Conservation (phyloP, 2,888 invertebrate species). For the Corythucha ciliata region DNA sequence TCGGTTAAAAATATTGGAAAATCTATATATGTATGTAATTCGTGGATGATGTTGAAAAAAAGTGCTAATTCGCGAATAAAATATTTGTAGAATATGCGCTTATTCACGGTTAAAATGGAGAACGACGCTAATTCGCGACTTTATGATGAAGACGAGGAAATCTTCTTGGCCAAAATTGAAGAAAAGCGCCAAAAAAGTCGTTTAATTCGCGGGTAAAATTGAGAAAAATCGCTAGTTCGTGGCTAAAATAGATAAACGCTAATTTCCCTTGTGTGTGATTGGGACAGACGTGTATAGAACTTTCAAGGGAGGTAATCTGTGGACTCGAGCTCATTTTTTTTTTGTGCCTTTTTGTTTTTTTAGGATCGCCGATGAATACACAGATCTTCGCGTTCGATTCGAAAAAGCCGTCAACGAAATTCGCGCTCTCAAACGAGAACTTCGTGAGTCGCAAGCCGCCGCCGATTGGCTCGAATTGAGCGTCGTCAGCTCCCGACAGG, state of each 20-base stretch:
- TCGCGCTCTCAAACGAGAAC: slow-evolving; percentile 67
- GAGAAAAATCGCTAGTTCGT: background rate
- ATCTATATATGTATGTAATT: too few species aligned
- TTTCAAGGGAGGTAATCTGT: slow-evolving; percentile 1
- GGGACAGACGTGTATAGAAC: background rate
- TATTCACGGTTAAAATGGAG: too few species aligned
- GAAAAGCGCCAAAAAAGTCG: too few species aligned
- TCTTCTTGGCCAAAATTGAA: too few species aligned
- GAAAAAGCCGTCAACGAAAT: slow-evolving; percentile 77
- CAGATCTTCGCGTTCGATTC: slow-evolving; percentile 64
- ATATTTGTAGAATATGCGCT: too few species aligned
- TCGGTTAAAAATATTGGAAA: too few species aligned
- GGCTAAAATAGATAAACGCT: background rate
- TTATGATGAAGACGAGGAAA: too few species aligned
- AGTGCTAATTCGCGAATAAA: too few species aligned
- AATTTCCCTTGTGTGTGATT: background rate
- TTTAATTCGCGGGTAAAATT: too few species aligned
- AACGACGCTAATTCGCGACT: too few species aligned
- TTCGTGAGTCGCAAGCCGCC: slow-evolving; percentile 67
- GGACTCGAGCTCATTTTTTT: background rate
- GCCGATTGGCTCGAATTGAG: slow-evolving; percentile 71
- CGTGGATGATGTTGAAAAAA: too few species aligned
- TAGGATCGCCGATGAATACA: slow-evolving; percentile 68
- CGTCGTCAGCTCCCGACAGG: slow-evolving; percentile 64
- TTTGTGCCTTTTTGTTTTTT: slow-evolving; percentile 11